Evolutionary conservation across 1,140 invertebrate genomes (phyloP).

Genomic region (Physella acuta): DNA sequence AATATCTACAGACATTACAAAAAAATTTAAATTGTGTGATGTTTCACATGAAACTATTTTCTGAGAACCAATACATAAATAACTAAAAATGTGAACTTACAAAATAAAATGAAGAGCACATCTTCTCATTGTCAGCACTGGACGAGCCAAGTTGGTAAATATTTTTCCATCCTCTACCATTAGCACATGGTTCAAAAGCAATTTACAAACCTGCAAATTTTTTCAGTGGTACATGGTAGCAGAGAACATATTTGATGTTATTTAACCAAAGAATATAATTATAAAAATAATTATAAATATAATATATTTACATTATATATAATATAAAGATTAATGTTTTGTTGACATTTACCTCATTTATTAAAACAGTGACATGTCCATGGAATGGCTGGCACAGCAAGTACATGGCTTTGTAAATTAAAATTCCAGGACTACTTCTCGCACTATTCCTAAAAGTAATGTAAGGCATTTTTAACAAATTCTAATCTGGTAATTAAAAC

Average conservation of each 20-base stretch:
- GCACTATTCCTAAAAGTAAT: constrained; percentile 7
- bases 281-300: too few species aligned
- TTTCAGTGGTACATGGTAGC: background rate
- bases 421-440: constrained; percentile 7
- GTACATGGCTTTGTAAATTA: constrained; percentile 19
- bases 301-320: too few species aligned
- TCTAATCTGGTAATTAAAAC: too few species aligned
- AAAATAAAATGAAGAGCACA: constrained; percentile 18
- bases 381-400: constrained; percentile 24
- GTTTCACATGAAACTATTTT: too few species aligned
- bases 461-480: too few species aligned
- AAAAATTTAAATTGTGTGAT: too few species aligned
- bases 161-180: constrained; percentile 25
- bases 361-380: constrained; percentile 17
- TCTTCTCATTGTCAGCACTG: background rate
- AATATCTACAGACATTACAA: constrained; percentile 47
- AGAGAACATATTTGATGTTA: too few species aligned
- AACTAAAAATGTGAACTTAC: too few species aligned
- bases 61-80: too few species aligned
- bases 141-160: background rate
- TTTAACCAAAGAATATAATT: too few species aligned
- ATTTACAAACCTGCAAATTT: constrained; percentile 6
- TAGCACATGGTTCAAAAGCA: constrained; percentile 9
- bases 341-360: constrained; percentile 8
- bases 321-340: too few species aligned